Conservation (phyloP, 2,888 invertebrate genomes). For the Pheosia gnoma region DNA sequence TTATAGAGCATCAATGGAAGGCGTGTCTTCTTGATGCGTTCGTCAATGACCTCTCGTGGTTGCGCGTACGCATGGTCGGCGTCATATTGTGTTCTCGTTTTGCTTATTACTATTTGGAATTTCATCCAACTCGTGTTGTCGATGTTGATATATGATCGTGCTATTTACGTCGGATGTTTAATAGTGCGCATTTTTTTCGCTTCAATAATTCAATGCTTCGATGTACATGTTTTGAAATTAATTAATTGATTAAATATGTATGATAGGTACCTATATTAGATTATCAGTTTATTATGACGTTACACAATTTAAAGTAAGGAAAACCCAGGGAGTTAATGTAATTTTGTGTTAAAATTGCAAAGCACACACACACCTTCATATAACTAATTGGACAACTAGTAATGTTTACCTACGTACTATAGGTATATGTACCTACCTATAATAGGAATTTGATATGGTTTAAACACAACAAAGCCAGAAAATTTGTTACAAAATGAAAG, state of each 20-base stretch:
- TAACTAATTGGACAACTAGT: no score
- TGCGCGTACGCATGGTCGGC: conserved; percentile 44
- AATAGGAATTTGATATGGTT: no score
- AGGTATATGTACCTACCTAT: no score
- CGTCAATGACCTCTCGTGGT: conserved; percentile 31
- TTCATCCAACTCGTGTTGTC: conserved; percentile 46
- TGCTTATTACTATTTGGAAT: conserved; percentile 55
- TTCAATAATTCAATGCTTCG: conserved; percentile 9
- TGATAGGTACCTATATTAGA: no score
- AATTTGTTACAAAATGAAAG: no score
- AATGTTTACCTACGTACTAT: no score
- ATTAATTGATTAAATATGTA: neutral
- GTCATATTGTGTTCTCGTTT: conserved; percentile 52
- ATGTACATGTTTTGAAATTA: neutral
- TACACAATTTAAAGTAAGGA: neutral
- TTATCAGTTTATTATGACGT: no score
- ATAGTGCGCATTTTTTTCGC: conserved; percentile 11
- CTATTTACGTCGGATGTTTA: conserved; percentile 35
- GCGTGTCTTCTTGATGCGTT: conserved; percentile 43
- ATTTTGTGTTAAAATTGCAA: conserved; percentile 52
- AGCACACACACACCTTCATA: conserved; percentile 1
- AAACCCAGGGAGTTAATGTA: conserved; percentile 41
- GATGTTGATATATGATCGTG: conserved; percentile 42
- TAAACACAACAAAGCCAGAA: no score
- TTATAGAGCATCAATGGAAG: conserved; percentile 58